phyloP scores from a whole-genome alignment of 2,888 invertebrate species.

The Parnassius glacialis region DNA sequence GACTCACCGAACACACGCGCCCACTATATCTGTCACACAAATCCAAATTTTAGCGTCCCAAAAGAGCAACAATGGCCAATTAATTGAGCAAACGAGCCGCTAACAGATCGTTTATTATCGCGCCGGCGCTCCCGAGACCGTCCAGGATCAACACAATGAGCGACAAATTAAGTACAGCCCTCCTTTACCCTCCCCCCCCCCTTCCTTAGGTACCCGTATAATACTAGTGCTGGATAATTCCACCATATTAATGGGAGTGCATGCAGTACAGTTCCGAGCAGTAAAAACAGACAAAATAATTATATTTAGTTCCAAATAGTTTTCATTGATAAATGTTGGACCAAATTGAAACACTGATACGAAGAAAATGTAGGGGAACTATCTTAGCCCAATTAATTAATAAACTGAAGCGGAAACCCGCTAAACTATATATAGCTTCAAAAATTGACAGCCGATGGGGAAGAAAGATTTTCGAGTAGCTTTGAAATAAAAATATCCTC shows the following conservation, averaged over 20 bases:
- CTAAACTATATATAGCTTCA: no score
- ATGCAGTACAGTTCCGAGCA: slow-evolving; percentile 18
- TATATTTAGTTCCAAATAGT: no score
- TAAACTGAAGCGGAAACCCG: no score
- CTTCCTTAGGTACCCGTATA: slow-evolving; percentile 26
- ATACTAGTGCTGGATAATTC: slow-evolving; percentile 12
- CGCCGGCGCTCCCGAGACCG: slow-evolving; percentile 31
- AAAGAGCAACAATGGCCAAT: slow-evolving; percentile 62
- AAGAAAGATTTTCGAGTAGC: no score
- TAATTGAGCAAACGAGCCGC: slow-evolving; percentile 60
- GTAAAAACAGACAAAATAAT: neutral
- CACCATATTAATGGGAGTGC: slow-evolving; percentile 18
- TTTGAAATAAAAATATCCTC: no score
- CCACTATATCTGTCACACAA: slow-evolving; percentile 15
- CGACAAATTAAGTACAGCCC: slow-evolving; percentile 60
- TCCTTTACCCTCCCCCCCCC: neutral
- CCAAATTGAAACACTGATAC: no score
- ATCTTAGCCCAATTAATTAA: no score
- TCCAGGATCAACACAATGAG: slow-evolving; percentile 49
- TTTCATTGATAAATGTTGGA: no score
- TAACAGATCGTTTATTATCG: slow-evolving; percentile 41
- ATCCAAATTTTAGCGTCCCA: slow-evolving; percentile 35
- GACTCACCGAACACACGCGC: slow-evolving; percentile 16
- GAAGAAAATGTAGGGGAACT: no score
- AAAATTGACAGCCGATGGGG: no score